Conservation (phyloP, 1,140 invertebrate species). For the Scaptomyza pallida region DNA sequence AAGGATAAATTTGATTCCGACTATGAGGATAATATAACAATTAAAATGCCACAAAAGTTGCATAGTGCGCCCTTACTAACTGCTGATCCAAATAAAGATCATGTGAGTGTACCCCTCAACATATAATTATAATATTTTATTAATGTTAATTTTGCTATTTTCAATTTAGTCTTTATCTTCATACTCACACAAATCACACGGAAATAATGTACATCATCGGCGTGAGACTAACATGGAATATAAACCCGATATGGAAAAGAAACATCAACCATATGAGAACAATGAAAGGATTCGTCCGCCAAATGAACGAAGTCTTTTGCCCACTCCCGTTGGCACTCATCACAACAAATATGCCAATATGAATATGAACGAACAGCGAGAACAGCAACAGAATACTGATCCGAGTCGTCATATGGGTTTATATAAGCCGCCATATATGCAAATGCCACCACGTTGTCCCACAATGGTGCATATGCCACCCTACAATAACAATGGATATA, state of each 20-base stretch:
- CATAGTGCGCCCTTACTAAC: conserved; percentile 18
- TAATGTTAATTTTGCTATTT: background rate
- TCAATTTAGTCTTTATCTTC: conserved; percentile 35
- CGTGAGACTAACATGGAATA: conserved; percentile 47
- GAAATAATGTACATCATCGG: conserved; percentile 39
- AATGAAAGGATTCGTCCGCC: conserved; percentile 34
- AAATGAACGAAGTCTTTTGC: conserved; percentile 58
- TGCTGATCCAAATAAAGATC: conserved; percentile 27
- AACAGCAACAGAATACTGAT: conserved; percentile 36
- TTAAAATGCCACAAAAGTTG: conserved; percentile 84
- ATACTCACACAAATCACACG: conserved; percentile 22
- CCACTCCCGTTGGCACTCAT: conserved; percentile 52
- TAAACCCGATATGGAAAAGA: conserved; percentile 46
- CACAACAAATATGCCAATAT: conserved; percentile 60
- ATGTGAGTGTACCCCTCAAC: conserved; percentile 25
- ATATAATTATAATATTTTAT: background rate
- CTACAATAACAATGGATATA: conserved; percentile 71
- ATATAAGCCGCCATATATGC: conserved; percentile 58
- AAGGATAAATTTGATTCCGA: conserved; percentile 85
- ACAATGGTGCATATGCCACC: conserved; percentile 54
- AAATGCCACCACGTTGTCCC: conserved; percentile 56
- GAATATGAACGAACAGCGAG: conserved; percentile 67
- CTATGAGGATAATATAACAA: conserved; percentile 86
- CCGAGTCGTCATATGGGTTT: conserved; percentile 50
- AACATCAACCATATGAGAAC: conserved; percentile 36